Percentiles rank a stretch among this genome's conserved stretches.
phyloP scores from a whole-genome alignment of 2,888 invertebrate species.

The Ectemnius continuus region DNA sequence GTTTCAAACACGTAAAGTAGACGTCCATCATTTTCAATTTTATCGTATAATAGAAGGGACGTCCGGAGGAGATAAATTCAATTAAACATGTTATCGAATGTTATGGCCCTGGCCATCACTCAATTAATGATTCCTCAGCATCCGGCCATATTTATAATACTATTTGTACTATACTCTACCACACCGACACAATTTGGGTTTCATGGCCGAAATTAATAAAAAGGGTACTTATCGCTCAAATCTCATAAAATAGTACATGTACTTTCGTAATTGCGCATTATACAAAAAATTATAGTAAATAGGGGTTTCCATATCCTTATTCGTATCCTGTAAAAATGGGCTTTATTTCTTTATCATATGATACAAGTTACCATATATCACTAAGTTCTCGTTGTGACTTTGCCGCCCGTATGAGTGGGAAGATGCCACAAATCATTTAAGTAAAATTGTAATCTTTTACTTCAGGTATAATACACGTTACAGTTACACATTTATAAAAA shows the following conservation, averaged over 20 bases:
- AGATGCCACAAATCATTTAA: conserved; percentile 25
- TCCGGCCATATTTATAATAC: conserved; percentile 68
- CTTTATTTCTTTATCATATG: conserved; percentile 31
- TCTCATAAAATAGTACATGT: conserved; percentile 62
- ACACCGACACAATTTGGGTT: conserved; percentile 37
- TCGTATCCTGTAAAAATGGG: conserved; percentile 41
- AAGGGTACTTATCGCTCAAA: conserved; percentile 67
- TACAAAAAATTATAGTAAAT: conserved; percentile 63
- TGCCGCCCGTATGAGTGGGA: conserved; percentile 10
- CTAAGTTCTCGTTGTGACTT: conserved; percentile 13
- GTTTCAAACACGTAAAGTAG: conserved; percentile 22
- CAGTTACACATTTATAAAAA: conserved; percentile 19
- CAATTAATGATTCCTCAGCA: conserved; percentile 64
- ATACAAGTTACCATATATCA: conserved; percentile 23
- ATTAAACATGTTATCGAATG: conserved; percentile 41
- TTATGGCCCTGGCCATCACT: conserved; percentile 54
- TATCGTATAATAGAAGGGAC: conserved; percentile 17
- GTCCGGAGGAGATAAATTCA: conserved; percentile 32
- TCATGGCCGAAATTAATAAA: conserved; percentile 45
- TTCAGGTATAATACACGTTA: conserved; percentile 29
- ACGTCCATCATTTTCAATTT: conserved; percentile 46
- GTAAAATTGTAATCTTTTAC: conserved; percentile 43
- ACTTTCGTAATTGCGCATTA: conserved; percentile 70
- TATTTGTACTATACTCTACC: conserved; percentile 55
- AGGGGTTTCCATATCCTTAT: conserved; percentile 36